Evolutionary conservation across 2,113 vertebrate genomes (phyloP).

Genomic region (Hystrix cristata): DNA sequence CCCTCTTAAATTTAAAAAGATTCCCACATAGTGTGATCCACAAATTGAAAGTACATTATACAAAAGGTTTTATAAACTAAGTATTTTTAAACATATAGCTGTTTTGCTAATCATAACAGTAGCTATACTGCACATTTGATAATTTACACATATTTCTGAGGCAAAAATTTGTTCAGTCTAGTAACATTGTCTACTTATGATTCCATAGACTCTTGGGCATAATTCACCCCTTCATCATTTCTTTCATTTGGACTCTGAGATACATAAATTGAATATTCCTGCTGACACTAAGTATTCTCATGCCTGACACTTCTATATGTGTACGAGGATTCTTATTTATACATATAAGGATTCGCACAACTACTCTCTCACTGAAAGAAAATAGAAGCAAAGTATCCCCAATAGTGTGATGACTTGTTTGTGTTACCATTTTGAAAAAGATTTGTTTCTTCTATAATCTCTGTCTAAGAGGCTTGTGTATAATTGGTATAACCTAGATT

Average conservation of each 20-base stretch:
- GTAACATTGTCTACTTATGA: conserved; percentile 16
- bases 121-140: conserved; percentile 24
- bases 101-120: conserved; percentile 60
- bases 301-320: not conserved
- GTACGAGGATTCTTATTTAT: conserved; percentile 40
- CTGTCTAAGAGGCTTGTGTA: conserved; percentile 3
- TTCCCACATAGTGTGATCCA: not conserved
- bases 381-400: conserved; percentile 6
- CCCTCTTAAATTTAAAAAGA: conserved; percentile 51
- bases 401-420: conserved; percentile 29
- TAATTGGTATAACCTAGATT: conserved; percentile 43
- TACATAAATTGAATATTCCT: not conserved
- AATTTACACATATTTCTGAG: conserved; percentile 26
- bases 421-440: conserved; percentile 60
- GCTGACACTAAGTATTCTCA: not conserved
- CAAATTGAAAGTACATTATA: conserved; percentile 54
- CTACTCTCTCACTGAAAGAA: conserved; percentile 39
- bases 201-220: conserved; percentile 14
- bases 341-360: not conserved
- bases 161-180: conserved; percentile 52
- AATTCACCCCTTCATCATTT: conserved; percentile 57
- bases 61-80: conserved; percentile 49
- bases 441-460: conserved; percentile 53
- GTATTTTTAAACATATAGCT: conserved; percentile 36
- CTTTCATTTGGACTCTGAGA: conserved; percentile 18